Percentiles rank a stretch among this genome's conserved stretches.
These are phyloP conservation scores for Sinhomidia bicolor DNA, from an alignment of 2,888 invertebrate genomes.

Conservation along the genomic window DNA sequence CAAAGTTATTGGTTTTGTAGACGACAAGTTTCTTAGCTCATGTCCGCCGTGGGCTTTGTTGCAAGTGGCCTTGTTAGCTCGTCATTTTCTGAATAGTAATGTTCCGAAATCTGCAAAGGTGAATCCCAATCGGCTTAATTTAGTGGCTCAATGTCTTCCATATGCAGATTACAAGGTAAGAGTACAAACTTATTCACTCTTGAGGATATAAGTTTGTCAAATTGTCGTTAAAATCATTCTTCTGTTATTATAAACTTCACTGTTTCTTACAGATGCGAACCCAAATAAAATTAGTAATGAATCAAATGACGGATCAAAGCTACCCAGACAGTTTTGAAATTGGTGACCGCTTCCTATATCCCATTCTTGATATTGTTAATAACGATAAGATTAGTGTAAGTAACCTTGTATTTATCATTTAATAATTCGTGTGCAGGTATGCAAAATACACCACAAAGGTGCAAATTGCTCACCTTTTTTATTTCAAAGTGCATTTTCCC, in stretches of 20 bases:
- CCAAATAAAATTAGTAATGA: neutral
- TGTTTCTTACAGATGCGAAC: neutral
- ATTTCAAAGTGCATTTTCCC: too few species aligned
- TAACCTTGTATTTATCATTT: too few species aligned
- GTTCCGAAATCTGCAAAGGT: neutral
- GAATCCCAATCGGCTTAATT: neutral
- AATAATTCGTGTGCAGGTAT: too few species aligned
- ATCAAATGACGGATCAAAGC: too few species aligned
- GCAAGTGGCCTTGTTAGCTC: slow-evolving; percentile 61
- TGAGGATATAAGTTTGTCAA: too few species aligned
- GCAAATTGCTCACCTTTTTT: too few species aligned
- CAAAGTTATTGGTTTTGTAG: slow-evolving; percentile 54
- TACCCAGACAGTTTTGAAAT: too few species aligned
- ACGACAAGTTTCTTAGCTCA: slow-evolving; percentile 73
- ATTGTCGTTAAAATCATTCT: too few species aligned
- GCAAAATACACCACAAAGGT: too few species aligned
- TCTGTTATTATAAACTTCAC: neutral
- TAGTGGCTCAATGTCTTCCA: slow-evolving; percentile 48
- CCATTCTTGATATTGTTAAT: neutral
- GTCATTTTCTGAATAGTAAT: neutral
- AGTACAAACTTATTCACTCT: neutral
- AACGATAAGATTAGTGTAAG: too few species aligned
- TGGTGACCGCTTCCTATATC: too few species aligned
- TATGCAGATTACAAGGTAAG: slow-evolving; percentile 64
- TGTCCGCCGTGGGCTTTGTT: slow-evolving; percentile 45